Evolutionary conservation across 2,113 vertebrate genomes (phyloP).

Genomic region (Pseudorasbora parva): DNA sequence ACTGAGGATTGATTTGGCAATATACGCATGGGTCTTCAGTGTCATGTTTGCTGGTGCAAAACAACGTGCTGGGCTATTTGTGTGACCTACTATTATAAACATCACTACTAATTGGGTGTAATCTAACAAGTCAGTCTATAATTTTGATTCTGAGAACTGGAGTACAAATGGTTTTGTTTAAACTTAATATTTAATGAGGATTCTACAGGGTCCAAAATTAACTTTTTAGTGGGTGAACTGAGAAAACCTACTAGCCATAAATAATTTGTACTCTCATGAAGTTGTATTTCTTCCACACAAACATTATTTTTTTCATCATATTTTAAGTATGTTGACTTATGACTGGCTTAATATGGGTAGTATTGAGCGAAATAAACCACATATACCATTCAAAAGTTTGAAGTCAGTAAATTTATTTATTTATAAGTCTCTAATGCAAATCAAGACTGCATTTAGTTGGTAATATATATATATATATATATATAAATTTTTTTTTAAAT

Average conservation of each 20-base stretch:
- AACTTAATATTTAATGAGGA: not conserved
- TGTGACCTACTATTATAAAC: slow-evolving; percentile 6
- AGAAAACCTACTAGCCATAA: not conserved
- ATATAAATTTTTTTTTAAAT: too few species aligned
- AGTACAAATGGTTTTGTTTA: not conserved
- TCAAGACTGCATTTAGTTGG: too few species aligned
- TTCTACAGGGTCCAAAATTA: slow-evolving; percentile 2
- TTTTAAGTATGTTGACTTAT: not conserved
- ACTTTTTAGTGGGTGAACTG: not conserved
- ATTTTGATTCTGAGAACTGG: not conserved
- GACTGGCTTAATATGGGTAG: not conserved
- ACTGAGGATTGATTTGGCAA: slow-evolving; percentile 49
- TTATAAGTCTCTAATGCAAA: too few species aligned
- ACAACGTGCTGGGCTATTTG: not conserved
- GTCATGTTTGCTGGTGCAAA: slow-evolving; percentile 16
- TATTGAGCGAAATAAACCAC: not conserved
- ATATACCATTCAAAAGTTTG: not conserved
- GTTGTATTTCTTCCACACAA: not conserved
- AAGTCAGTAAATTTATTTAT: not conserved
- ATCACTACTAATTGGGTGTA: not conserved
- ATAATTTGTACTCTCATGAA: not conserved
- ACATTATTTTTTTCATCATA: not conserved
- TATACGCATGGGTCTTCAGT: slow-evolving; percentile 33
- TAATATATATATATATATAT: too few species aligned
- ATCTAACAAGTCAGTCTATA: not conserved